phyloP scores from a whole-genome alignment of 2,113 vertebrate species.

The Gymnobelideus leadbeateri region DNA sequence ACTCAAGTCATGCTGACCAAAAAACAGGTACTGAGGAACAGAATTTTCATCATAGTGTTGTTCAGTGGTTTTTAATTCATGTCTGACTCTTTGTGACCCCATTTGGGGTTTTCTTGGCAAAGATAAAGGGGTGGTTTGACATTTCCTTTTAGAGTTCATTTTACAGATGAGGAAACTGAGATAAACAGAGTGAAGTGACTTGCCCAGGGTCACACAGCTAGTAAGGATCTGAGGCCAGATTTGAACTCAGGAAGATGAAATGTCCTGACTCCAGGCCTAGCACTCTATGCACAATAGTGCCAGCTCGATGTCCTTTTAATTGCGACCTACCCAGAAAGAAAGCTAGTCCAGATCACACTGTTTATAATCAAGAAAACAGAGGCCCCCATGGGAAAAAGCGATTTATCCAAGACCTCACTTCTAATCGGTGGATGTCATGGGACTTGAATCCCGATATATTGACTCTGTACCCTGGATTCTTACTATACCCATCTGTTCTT shows the following conservation, averaged over 20 bases:
- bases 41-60: not conserved
- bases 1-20: not conserved
- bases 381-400: not conserved
- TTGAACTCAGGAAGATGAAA: not conserved
- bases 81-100: not conserved
- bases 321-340: not conserved
- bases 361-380: not conserved
- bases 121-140: not conserved
- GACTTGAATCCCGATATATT: not conserved
- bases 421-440: not conserved
- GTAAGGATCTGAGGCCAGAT: not conserved
- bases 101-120: not conserved
- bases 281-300: too few species aligned
- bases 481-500: not conserved
- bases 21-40: not conserved
- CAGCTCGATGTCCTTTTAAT: not conserved
- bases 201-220: not conserved
- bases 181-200: not conserved
- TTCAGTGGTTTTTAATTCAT: too few species aligned
- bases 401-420: not conserved
- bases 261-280: not conserved
- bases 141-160: not conserved
- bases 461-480: not conserved
- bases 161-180: not conserved
- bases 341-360: not conserved